These are phyloP conservation scores for Calameuta idolon DNA, from an alignment of 2,888 invertebrate species.

Conservation along the genomic window DNA sequence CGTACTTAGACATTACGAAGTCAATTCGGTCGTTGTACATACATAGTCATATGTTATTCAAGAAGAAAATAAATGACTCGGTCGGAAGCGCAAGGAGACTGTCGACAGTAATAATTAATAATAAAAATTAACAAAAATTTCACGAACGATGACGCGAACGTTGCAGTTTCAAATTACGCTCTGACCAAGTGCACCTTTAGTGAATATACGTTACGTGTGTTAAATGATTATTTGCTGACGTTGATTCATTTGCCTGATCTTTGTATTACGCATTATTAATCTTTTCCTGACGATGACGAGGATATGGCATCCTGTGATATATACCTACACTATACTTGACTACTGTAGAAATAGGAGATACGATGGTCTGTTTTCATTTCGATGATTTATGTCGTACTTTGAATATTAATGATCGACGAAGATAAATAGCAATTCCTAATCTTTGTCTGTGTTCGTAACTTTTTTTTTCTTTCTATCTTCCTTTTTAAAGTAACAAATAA, in stretches of 20 bases:
- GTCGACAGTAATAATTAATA: not conserved
- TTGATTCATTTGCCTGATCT: not conserved
- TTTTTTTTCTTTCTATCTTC: not conserved
- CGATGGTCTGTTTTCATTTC: not conserved
- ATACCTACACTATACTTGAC: constrained; percentile 5
- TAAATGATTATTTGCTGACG: not conserved
- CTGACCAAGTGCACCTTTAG: not conserved
- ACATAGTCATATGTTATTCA: not conserved
- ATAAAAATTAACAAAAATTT: not conserved
- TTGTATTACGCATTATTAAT: not conserved
- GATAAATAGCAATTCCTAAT: not conserved
- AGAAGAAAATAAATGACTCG: not conserved
- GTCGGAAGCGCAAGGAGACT: not conserved
- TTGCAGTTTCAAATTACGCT: not conserved
- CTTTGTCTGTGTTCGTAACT: not conserved
- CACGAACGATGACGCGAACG: not conserved
- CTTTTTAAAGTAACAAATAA: not conserved
- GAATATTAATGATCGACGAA: not conserved
- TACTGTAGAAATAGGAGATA: not conserved
- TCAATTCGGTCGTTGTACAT: not conserved
- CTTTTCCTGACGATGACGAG: constrained; percentile 12
- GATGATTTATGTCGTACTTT: not conserved
- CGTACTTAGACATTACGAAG: not conserved
- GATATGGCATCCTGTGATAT: constrained; percentile 37
- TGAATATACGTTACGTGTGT: not conserved